These are phyloP conservation scores for Zootermopsis nevadensis DNA, from an alignment of 2,888 invertebrate species.

Conservation along the genomic window DNA sequence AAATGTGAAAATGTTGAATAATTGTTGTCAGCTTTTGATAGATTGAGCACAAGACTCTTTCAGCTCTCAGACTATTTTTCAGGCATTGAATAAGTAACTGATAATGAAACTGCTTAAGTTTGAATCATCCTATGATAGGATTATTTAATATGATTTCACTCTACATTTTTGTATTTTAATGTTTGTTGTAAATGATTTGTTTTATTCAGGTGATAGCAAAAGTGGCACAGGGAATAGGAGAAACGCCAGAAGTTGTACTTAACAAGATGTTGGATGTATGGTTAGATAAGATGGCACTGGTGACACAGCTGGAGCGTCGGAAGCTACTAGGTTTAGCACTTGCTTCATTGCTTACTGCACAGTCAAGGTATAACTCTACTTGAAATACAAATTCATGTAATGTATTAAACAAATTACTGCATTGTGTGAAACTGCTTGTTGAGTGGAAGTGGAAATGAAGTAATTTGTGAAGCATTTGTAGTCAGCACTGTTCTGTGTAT, in stretches of 20 bases:
- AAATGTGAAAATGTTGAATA: no score
- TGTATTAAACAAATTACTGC: no score
- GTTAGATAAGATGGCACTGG: slow-evolving; percentile 81
- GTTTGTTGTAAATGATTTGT: background rate
- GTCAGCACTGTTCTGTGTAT: no score
- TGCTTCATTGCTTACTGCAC: slow-evolving; percentile 60
- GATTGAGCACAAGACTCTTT: no score
- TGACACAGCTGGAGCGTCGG: slow-evolving; percentile 82
- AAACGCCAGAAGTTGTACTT: slow-evolving; percentile 70
- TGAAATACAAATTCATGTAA: no score
- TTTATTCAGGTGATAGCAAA: slow-evolving; percentile 55
- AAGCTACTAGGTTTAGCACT: slow-evolving; percentile 80
- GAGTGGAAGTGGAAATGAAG: no score
- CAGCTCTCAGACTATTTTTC: no score
- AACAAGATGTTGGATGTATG: slow-evolving; percentile 80
- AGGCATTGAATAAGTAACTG: background rate
- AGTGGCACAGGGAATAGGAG: slow-evolving; percentile 56
- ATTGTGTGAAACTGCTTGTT: no score
- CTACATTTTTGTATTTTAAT: no score
- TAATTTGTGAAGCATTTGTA: no score
- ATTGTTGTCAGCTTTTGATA: no score
- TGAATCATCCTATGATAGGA: background rate
- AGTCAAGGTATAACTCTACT: slow-evolving; percentile 56
- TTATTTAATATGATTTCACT: no score
- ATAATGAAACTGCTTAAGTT: background rate